Evolutionary conservation across 2,888 invertebrate genomes (phyloP).

Genomic region (Parnassius smintheus): DNA sequence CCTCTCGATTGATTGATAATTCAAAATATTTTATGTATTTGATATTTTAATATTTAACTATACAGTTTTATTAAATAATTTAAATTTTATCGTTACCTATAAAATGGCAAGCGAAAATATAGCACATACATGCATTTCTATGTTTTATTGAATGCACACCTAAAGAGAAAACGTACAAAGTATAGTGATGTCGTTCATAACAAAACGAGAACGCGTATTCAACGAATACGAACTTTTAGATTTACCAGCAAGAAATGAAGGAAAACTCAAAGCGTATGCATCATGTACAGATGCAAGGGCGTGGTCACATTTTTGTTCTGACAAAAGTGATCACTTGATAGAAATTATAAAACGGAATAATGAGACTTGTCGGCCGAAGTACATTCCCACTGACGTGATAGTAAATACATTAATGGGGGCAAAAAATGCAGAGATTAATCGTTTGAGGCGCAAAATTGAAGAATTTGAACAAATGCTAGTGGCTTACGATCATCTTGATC

Average conservation of each 20-base stretch:
- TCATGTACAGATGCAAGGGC: constrained; percentile 81
- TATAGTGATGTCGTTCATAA: constrained; percentile 71
- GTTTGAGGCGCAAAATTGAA: constrained; percentile 70
- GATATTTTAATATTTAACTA: constrained; percentile 19
- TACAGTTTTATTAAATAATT: constrained; percentile 37
- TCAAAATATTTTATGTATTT: constrained; percentile 43
- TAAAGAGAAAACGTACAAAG: constrained; percentile 45
- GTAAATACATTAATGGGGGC: constrained; percentile 67
- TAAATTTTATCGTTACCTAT: constrained; percentile 50
- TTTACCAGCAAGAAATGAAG: constrained; percentile 73
- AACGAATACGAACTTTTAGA: constrained; percentile 69
- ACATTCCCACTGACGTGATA: constrained; percentile 67
- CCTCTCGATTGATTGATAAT: constrained; percentile 68
- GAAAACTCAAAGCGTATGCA: constrained; percentile 77
- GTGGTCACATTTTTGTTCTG: constrained; percentile 79
- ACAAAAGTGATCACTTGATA: constrained; percentile 79
- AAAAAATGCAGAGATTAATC: constrained; percentile 75
- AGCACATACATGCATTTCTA: constrained; percentile 50
- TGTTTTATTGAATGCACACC: constrained; percentile 37
- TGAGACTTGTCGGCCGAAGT: constrained; percentile 60
- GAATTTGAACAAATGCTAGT: constrained; percentile 69
- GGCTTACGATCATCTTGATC: constrained; percentile 67
- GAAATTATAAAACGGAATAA: constrained; percentile 76
- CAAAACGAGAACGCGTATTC: constrained; percentile 73
- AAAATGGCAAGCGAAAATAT: constrained; percentile 66